phyloP scores from a whole-genome alignment of 2,888 invertebrate genomes.

The Ichneumoninae sp. region DNA sequence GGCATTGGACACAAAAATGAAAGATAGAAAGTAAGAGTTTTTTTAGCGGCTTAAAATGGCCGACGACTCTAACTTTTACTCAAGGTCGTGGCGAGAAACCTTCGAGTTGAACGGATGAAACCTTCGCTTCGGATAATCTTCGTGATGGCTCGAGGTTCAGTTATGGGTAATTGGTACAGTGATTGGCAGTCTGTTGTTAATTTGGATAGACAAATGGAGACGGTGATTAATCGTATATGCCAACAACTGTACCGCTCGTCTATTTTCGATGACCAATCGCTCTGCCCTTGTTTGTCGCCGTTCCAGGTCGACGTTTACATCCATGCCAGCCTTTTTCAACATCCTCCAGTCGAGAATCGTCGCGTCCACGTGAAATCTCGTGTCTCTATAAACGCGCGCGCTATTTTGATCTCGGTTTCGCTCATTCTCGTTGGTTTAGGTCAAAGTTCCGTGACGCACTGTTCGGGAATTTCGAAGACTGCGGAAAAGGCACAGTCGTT shows the following conservation, averaged over 20 bases:
- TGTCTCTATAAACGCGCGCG: not conserved
- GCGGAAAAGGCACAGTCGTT: not conserved
- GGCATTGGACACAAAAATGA: not conserved
- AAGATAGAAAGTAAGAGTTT: not conserved
- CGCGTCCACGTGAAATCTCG: not conserved
- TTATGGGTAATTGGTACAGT: not conserved
- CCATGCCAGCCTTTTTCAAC: not conserved
- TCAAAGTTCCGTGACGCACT: conserved; percentile 43
- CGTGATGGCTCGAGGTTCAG: not conserved
- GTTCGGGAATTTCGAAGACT: conserved; percentile 2
- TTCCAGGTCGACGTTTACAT: not conserved
- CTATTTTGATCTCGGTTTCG: not conserved
- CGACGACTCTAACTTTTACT: not conserved
- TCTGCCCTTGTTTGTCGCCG: not conserved
- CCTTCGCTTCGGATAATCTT: not conserved
- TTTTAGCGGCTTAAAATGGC: not conserved
- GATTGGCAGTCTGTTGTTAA: not conserved
- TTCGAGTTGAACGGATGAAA: not conserved
- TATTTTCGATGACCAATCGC: not conserved
- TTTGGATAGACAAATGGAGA: not conserved
- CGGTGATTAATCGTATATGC: not conserved
- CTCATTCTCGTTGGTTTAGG: conserved; percentile 28
- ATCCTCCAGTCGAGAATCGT: not conserved
- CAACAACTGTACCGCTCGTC: not conserved
- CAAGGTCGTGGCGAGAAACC: not conserved